Base-by-base conservation (phyloP, 2,888 invertebrate species). In the Machimus rusticus region DNA sequence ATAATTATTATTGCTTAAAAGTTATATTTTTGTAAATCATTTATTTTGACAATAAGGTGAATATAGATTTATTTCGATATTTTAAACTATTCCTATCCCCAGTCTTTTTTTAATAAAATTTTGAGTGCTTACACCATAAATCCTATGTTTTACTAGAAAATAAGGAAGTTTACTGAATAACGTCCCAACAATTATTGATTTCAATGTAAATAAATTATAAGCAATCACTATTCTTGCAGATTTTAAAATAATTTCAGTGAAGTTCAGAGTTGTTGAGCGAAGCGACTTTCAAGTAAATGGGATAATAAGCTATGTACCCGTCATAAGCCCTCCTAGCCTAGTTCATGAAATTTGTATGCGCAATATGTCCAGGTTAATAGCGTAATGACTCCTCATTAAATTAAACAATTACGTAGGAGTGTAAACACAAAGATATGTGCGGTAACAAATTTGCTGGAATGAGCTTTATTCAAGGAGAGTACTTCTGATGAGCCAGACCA, bases 301-400 rank as follows among this genome's bases (percentile, higher is more conserved):
- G 55, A 23, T 86, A 85, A 85, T 76, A 86, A 57, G 46, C 78
- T 28, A 74, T 78, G 86, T 82, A 86, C 28, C 57, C 28, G 12
- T 86, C 82, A 82, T 77, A 82, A 88, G 88, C 74, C 51, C 86
- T 82, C 74, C 31, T 76, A n/a, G n/a, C n/a, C 2, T 76, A 86
- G 82, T 88, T 88, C 88, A 88, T 88, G 77, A 88, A 86, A 88
- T 82, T 88, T 88, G 82, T 81, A 86, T 88, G 82, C 66, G 77
- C 19, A 86, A 82, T 86, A 86, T 81, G 86, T 82, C 88, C 79
- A 82, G 86, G 86, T 77, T 82, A 86, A 88, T 88, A 43, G 79
- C 19, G 66, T 86, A 86, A 88, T 86, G 86, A 46, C 84, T 88
- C 74, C 31, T 86, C 77, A 43, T 16, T 88, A 74, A 87, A 87